Percentiles rank a stretch among this genome's conserved stretches.
phyloP scores from a whole-genome alignment of 2,888 invertebrate species.

The Amphipoea lucens region DNA sequence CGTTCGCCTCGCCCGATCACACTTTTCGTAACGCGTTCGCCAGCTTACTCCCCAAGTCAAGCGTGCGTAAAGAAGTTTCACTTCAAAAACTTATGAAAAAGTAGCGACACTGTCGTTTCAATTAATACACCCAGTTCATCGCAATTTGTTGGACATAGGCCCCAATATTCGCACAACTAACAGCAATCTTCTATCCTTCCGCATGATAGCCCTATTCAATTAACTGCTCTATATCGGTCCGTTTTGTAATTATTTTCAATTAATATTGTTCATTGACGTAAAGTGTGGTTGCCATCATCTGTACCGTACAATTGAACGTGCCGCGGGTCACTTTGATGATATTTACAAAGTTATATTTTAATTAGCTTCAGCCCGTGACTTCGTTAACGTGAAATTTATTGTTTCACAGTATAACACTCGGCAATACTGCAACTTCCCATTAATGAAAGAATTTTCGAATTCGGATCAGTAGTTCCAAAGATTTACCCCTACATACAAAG shows the following conservation, averaged over 20 bases:
- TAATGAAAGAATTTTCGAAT: neutral
- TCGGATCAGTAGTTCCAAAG: neutral
- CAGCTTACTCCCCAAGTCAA: no score
- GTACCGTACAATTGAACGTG: constrained; percentile 40
- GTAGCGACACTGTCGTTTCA: neutral
- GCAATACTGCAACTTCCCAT: neutral
- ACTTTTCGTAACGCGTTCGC: no score
- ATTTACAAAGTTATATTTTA: constrained; percentile 34
- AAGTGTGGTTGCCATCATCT: constrained; percentile 35
- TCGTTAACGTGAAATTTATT: neutral
- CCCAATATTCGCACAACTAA: constrained; percentile 33
- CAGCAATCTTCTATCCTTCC: constrained; percentile 32
- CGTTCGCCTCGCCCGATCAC: no score
- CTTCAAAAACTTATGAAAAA: neutral
- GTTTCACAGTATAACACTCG: neutral
- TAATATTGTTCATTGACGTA: constrained; percentile 65
- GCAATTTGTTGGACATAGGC: constrained; percentile 1
- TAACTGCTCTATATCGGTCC: constrained; percentile 58
- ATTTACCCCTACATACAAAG: neutral
- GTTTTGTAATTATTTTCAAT: constrained; percentile 74
- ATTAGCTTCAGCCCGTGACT: no score
- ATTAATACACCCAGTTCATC: constrained; percentile 2
- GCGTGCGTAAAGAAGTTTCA: no score
- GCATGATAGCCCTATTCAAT: constrained; percentile 45
- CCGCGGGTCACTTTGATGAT: constrained; percentile 35